Evolutionary conservation across 1,140 invertebrate genomes (phyloP).

Genomic region (Trialeurodes vaporariorum): DNA sequence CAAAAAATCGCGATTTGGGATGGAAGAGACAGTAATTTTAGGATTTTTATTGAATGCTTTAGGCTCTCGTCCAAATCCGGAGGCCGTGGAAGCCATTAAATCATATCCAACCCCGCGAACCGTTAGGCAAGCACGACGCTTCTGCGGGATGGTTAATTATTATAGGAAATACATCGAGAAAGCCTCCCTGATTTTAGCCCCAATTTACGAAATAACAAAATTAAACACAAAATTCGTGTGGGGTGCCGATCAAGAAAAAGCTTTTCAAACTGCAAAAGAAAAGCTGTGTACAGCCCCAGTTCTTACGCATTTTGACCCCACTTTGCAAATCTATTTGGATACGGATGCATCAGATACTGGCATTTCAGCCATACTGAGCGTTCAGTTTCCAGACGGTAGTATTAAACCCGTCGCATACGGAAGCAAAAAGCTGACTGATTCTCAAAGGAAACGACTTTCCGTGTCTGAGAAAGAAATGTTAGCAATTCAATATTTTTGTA

Average conservation of each 20-base stretch:
- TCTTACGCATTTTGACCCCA: slow-evolving; percentile 24
- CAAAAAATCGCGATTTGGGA: neutral
- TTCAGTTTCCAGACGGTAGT: slow-evolving; percentile 28
- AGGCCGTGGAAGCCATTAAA: slow-evolving; percentile 32
- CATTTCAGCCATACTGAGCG: slow-evolving; percentile 30
- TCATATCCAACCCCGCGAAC: slow-evolving; percentile 29
- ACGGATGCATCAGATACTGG: slow-evolving; percentile 30
- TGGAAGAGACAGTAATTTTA: slow-evolving; percentile 16
- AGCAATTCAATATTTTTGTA: neutral
- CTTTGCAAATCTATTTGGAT: slow-evolving; percentile 25
- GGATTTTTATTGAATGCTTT: slow-evolving; percentile 28
- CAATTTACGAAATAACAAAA: slow-evolving; percentile 19
- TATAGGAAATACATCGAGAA: slow-evolving; percentile 33
- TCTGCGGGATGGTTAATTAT: slow-evolving; percentile 34
- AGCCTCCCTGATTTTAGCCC: slow-evolving; percentile 29
- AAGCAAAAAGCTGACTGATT: neutral
- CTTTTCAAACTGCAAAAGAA: slow-evolving; percentile 7
- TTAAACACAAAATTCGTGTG: slow-evolving; percentile 17
- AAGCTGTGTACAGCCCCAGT: slow-evolving; percentile 4
- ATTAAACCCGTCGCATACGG: slow-evolving; percentile 17
- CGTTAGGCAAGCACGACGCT: slow-evolving; percentile 25
- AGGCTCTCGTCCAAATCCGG: slow-evolving; percentile 31
- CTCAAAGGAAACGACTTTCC: neutral
- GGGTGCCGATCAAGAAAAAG: neutral
- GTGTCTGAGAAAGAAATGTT: neutral